phyloP scores from a whole-genome alignment of 35 echinoderm and acorn worm genomes.

The Diadema setosum region DNA sequence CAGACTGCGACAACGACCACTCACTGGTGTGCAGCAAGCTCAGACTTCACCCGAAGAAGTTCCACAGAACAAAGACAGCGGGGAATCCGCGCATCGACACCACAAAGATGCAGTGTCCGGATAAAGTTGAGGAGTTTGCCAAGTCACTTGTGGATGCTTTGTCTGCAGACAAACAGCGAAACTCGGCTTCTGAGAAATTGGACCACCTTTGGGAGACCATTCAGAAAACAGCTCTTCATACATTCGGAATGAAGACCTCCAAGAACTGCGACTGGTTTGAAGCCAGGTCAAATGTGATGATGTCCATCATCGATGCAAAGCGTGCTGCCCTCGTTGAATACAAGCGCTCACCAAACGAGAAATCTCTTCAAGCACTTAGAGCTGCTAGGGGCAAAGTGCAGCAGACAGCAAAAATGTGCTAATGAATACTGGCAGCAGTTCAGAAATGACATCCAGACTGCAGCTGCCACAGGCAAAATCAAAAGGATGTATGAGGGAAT shows the following conservation, averaged over 20 bases:
- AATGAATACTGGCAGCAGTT: slow-evolving; percentile 38
- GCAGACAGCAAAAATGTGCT: not conserved
- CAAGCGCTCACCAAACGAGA: not conserved
- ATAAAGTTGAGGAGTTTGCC: not conserved
- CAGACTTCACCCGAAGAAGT: not conserved
- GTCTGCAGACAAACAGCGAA: not conserved
- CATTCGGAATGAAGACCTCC: no score
- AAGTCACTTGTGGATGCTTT: not conserved
- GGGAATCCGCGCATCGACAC: not conserved
- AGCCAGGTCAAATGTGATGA: not conserved
- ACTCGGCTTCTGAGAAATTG: not conserved
- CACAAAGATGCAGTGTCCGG: not conserved
- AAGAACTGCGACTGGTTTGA: no score
- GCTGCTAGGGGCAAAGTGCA: not conserved
- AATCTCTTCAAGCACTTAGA: not conserved
- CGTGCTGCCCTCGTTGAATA: not conserved
- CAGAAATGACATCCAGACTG: not conserved
- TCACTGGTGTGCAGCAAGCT: slow-evolving; percentile 30
- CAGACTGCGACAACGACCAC: no score
- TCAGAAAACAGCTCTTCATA: not conserved
- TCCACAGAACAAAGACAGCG: not conserved
- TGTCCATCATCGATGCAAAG: slow-evolving; percentile 13
- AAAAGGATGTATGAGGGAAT: slow-evolving; percentile 47
- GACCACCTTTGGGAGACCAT: not conserved
- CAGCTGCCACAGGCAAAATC: slow-evolving; percentile 7